A percentile compares a stretch with the other conserved stretches of the same genome.
Conservation (phyloP, 1,140 invertebrate genomes). For the Drosophila ohnishii region DNA sequence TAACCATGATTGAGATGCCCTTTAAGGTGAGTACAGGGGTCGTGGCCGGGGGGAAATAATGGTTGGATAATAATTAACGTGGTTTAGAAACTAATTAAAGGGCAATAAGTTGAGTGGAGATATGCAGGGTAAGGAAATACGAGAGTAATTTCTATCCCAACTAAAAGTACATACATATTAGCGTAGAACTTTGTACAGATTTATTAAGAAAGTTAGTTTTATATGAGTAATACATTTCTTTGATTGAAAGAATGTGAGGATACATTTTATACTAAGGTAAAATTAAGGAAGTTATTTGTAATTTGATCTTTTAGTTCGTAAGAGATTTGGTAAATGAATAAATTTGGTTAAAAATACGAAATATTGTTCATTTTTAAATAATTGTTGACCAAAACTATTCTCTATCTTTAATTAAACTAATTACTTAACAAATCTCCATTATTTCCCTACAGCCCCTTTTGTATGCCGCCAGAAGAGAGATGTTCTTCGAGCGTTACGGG, state of each 20-base stretch:
- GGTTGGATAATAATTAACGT: background rate
- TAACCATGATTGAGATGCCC: conserved; percentile 84
- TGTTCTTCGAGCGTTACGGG: conserved; percentile 86
- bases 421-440: background rate
- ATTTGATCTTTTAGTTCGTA: too few relatives aligned
- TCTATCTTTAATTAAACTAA: background rate
- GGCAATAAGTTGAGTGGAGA: background rate
- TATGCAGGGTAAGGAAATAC: background rate
- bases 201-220: background rate
- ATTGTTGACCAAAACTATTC: background rate
- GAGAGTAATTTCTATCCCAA: background rate
- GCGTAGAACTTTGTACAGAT: background rate
- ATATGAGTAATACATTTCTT: background rate
- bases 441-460: conserved; percentile 62
- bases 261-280: too few relatives aligned
- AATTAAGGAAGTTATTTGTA: too few relatives aligned
- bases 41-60: background rate
- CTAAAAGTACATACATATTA: background rate
- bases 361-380: background rate
- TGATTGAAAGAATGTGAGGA: too few relatives aligned
- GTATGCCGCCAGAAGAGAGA: conserved; percentile 83
- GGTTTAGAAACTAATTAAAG: background rate
- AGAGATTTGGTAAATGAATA: too few relatives aligned
- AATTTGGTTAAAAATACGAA: too few relatives aligned
- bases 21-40: conserved; percentile 69